Evolutionary conservation across 1,140 invertebrate genomes (phyloP).

Genomic region (Formica selysi): DNA sequence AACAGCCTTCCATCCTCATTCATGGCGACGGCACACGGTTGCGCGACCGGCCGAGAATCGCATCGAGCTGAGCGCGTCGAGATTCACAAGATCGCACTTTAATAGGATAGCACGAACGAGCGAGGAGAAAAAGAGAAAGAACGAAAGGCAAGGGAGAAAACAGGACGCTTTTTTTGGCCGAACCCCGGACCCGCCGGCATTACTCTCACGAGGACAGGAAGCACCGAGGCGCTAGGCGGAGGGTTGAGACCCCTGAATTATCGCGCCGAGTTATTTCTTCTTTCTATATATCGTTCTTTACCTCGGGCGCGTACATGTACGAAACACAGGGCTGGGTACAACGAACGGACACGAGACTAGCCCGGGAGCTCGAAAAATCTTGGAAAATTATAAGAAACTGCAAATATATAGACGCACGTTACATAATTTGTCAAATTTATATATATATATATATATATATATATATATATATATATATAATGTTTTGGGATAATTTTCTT

Average conservation of each 20-base stretch:
- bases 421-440: neutral
- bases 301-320: conserved; percentile 14
- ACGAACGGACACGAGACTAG: neutral
- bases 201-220: conserved; percentile 63
- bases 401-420: neutral
- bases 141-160: conserved; percentile 49
- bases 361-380: conserved; percentile 1
- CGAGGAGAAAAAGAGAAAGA: conserved; percentile 6
- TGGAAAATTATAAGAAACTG: neutral
- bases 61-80: neutral
- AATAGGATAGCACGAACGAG: conserved; percentile 54
- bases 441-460: neutral
- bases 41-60: conserved; percentile 16
- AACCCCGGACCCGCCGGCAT: conserved; percentile 9
- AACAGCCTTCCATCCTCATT: conserved; percentile 66
- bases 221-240: conserved; percentile 55
- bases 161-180: conserved; percentile 43
- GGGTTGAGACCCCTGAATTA: conserved; percentile 72
- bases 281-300: conserved; percentile 64
- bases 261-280: conserved; percentile 74
- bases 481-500: neutral
- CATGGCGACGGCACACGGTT: neutral
- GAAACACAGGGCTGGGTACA: conserved; percentile 34
- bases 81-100: conserved; percentile 67
- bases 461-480: neutral